Evolutionary conservation across 2,113 vertebrate species (phyloP).

Genomic region (Probosciger aterrimus): DNA sequence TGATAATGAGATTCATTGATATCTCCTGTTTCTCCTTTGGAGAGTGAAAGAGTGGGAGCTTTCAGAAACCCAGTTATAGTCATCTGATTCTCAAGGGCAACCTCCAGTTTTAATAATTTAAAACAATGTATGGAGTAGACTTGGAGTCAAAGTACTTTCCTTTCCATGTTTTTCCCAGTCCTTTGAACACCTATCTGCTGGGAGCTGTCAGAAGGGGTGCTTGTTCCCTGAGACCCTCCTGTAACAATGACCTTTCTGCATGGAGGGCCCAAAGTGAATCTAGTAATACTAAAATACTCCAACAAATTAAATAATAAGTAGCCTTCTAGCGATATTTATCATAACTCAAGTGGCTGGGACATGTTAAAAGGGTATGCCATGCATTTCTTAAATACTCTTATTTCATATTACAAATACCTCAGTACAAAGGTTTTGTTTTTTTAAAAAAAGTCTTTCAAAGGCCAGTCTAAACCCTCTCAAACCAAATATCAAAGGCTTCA

Average conservation of each 20-base stretch:
- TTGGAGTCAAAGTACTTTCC: neutral
- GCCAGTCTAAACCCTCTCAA: neutral
- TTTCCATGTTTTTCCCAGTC: neutral
- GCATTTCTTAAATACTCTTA: neutral
- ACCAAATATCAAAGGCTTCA: neutral
- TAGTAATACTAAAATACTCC: neutral
- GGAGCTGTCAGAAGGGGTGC: neutral
- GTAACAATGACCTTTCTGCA: neutral
- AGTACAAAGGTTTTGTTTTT: neutral
- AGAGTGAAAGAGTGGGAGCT: neutral
- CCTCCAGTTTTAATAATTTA: neutral
- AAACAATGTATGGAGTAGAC: neutral
- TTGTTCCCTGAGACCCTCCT: neutral
- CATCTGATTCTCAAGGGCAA: neutral
- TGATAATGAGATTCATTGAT: neutral
- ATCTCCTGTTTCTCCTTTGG: neutral
- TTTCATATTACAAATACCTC: neutral
- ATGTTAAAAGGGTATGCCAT: neutral
- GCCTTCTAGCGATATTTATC: neutral
- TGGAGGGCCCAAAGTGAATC: neutral
- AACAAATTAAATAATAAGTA: neutral
- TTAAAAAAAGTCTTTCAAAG: neutral
- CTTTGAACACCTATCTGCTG: neutral
- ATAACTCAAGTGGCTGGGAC: neutral
- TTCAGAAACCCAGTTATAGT: neutral